These are phyloP conservation scores for Schizopygopsis pylzovi DNA, from an alignment of 2,797 vertebrate species.

Conservation along the genomic window DNA sequence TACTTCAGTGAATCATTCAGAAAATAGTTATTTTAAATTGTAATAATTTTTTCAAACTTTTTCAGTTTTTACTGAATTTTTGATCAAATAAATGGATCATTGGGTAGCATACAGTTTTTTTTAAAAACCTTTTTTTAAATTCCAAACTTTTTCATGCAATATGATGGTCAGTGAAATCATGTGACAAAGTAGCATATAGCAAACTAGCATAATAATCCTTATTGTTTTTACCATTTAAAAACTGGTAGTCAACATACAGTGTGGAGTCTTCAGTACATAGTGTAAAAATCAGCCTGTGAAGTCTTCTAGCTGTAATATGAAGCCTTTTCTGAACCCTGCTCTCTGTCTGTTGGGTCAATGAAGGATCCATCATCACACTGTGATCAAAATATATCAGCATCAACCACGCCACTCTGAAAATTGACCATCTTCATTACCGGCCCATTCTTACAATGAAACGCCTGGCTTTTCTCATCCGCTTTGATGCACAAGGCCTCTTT, in stretches of 20 bases:
- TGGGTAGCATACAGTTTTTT: not conserved
- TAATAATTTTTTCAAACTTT: not conserved
- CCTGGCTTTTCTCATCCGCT: conserved; percentile 7
- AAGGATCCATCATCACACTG: conserved; percentile 15
- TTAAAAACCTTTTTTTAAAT: not conserved
- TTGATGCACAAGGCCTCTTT: conserved; percentile 37
- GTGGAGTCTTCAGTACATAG: not conserved
- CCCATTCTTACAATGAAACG: not conserved
- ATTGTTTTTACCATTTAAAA: not conserved
- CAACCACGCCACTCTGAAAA: conserved; percentile 35
- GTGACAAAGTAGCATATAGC: not conserved
- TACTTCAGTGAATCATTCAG: not conserved
- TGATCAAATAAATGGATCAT: not conserved
- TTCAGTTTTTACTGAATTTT: not conserved
- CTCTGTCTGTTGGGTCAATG: conserved; percentile 22
- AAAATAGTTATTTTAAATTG: not conserved
- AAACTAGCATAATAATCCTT: not conserved
- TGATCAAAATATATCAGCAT: conserved; percentile 53
- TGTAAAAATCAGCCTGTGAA: not conserved
- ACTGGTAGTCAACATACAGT: not conserved
- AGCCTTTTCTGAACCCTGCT: not conserved
- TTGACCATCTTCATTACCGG: not conserved
- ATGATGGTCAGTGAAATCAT: not conserved
- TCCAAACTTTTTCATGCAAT: not conserved
- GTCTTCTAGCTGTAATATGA: not conserved